Percentiles rank a stretch among this genome's conserved stretches.
These are phyloP conservation scores for Calcarius ornatus DNA, from an alignment of 2,113 vertebrate species.

Conservation along the genomic window DNA sequence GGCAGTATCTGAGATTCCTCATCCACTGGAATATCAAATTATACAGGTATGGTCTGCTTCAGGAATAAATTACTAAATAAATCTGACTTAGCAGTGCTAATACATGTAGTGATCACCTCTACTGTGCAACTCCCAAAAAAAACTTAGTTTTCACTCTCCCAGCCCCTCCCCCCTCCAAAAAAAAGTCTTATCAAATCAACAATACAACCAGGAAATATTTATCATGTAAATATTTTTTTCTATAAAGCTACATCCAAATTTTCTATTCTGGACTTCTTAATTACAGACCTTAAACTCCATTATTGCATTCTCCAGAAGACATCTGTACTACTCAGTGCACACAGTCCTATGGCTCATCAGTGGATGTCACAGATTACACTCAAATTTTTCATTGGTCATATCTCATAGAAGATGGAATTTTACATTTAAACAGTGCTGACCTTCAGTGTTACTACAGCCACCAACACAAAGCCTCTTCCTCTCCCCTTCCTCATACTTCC, in stretches of 20 bases:
- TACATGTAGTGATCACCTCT: not conserved
- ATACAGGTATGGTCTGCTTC: not conserved
- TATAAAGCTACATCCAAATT: not conserved
- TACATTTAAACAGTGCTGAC: constrained; percentile 18
- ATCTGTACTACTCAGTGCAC: not conserved
- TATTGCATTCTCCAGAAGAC: not conserved
- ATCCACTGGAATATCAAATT: not conserved
- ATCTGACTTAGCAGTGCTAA: too few relatives aligned
- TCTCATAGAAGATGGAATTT: constrained; percentile 52
- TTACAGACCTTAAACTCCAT: not conserved
- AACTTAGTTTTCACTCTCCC: not conserved
- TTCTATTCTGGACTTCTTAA: not conserved
- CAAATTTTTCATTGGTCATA: constrained; percentile 12
- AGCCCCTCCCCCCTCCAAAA: rapidly evolving
- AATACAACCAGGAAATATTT: not conserved
- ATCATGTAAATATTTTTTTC: not conserved
- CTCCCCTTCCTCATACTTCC: not conserved
- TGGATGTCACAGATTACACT: not conserved
- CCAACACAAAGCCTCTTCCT: not conserved
- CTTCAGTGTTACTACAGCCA: not conserved
- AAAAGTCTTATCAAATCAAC: not conserved
- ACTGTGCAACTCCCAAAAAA: not conserved
- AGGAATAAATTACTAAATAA: not conserved
- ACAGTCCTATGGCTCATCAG: not conserved
- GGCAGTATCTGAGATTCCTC: not conserved